Base-by-base conservation (phyloP, 2,113 vertebrate genomes). In the Cynocephalus volans region DNA sequence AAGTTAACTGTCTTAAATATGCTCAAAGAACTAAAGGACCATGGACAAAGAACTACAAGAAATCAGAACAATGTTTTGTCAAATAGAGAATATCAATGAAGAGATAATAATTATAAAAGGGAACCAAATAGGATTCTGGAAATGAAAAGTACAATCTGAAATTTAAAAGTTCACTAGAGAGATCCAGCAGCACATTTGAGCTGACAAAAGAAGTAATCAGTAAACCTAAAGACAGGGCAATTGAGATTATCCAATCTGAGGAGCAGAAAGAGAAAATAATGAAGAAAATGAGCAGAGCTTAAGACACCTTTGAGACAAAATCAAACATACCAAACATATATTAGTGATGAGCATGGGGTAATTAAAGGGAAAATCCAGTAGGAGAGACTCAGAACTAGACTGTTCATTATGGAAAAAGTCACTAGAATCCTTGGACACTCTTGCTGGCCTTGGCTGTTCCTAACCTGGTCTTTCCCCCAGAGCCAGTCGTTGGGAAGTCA, bases 41-140 rank as follows among this genome's bases (percentile, higher is more conserved):
- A 52, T 18, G 50, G 26, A 90, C 64, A 88, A 73, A 58, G 54
- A 70, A 70, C 18, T 48, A 45, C 14, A 70, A 23, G 36, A 62
- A 73, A 31, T 64, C 41, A 84, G 69, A 75, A 31, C 12, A 65
- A 64, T 31, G 24, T 8, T 13, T 19, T n/a, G 23, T 24, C 24
- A 84, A 75, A 21, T 64, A 36, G n/a, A 93, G 9, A 93, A 84
- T 84, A 52, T 75, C 58, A 75, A 64, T 41, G n/a, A 84, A 84
- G 58, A 54, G 36, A 73, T 36, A 92, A 67, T 24, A 62, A 62
- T 75, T 75, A 52, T 10, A 41, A 73, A 75, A 64, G 54, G 18
- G 31, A 83, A 80, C 77, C 31, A 28, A 80, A 31, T 17, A 33
- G 13, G 14, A 48, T 45, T 91, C n/a, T 70, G 14, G 26, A 70